A percentile compares a stretch with the other conserved stretches of the same genome.
Evolutionary conservation across 1,140 invertebrate species (phyloP).

Genomic region (Neodiprion pinetum): DNA sequence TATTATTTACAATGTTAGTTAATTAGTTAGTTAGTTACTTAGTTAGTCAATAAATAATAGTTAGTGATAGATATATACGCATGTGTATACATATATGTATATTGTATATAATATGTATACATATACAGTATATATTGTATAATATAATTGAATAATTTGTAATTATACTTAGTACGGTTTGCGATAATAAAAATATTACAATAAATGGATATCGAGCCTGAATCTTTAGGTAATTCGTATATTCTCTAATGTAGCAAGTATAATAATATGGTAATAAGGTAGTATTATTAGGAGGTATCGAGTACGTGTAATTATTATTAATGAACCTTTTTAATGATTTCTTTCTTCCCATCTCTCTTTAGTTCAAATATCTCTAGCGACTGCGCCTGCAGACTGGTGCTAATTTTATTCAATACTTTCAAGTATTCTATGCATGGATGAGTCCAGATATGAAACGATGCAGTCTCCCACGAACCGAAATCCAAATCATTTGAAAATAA

Average conservation of each 20-base stretch:
- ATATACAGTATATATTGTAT: conserved; percentile 24
- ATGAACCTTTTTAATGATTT: not conserved
- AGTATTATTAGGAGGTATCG: conserved; percentile 3
- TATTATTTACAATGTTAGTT: conserved; percentile 62
- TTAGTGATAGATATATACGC: conserved; percentile 47
- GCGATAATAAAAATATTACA: conserved; percentile 63
- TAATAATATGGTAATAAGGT: not conserved
- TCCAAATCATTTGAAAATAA: no score
- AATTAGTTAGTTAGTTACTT: conserved; percentile 32
- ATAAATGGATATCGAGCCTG: conserved; percentile 54
- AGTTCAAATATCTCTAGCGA: no score
- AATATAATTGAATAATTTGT: conserved; percentile 40
- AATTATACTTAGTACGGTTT: conserved; percentile 41
- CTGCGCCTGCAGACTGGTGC: no score
- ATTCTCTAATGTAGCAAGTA: conserved; percentile 41
- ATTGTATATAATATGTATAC: conserved; percentile 44
- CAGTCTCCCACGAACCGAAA: no score
- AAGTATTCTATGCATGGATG: no score
- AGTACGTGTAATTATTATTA: not conserved
- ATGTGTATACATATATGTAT: conserved; percentile 26
- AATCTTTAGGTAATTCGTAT: conserved; percentile 45
- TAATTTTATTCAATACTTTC: no score
- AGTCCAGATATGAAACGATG: no score
- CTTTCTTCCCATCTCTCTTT: no score
- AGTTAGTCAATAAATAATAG: conserved; percentile 61